A percentile compares a stretch with the other conserved stretches of the same genome.
Conservation (phyloP, 2,113 vertebrate genomes). For the Abramis brama region DNA sequence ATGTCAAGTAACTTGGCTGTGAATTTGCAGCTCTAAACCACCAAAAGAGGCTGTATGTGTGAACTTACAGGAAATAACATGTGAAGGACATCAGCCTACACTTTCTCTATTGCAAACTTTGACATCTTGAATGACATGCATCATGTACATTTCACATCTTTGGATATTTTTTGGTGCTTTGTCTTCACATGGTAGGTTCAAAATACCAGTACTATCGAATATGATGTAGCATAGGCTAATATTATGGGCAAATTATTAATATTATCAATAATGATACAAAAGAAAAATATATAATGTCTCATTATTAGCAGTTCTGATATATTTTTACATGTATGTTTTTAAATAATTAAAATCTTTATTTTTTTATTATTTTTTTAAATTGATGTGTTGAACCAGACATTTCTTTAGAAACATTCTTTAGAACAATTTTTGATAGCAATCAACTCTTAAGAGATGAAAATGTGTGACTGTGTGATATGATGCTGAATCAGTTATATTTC, state of each 20-base stretch:
- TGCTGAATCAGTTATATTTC: background rate
- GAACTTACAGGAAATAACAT: background rate
- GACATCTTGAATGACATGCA: constrained; percentile 21
- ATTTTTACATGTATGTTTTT: no score
- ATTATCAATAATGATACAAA: no score
- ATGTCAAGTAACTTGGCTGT: background rate
- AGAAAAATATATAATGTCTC: no score
- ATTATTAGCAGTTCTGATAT: no score
- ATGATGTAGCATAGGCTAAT: background rate
- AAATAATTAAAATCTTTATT: no score
- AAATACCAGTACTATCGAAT: background rate
- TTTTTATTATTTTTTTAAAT: no score
- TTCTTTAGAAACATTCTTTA: background rate
- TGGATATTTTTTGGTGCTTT: constrained; percentile 34
- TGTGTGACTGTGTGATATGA: background rate
- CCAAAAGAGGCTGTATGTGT: background rate
- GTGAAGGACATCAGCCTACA: constrained; percentile 1
- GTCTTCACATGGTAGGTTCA: constrained; percentile 57
- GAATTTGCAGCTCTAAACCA: background rate
- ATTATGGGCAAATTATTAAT: background rate
- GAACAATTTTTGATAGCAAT: background rate
- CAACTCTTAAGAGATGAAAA: background rate
- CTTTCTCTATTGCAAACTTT: background rate
- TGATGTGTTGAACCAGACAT: background rate
- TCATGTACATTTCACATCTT: constrained; percentile 37